Percentiles rank a stretch among this genome's conserved stretches.
Conservation (phyloP, 2,797 vertebrate species). For the Mus minutoides region DNA sequence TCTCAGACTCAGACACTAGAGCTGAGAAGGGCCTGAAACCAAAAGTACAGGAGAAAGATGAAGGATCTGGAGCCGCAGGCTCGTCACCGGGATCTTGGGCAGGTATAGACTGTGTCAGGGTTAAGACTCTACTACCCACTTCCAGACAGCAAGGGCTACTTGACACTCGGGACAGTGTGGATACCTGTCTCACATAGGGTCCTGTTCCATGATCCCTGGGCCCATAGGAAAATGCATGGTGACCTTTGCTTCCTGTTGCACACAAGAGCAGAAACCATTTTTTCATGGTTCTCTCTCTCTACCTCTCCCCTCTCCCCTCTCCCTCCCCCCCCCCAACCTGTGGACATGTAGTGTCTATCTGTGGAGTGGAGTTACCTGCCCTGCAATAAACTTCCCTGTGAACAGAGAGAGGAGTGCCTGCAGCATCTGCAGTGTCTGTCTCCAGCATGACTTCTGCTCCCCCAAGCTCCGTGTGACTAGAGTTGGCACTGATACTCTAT, state of each 20-base stretch:
- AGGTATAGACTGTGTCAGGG: not conserved
- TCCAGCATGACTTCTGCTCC: not conserved
- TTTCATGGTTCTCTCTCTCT: not conserved
- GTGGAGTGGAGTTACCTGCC: not conserved
- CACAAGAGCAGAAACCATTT: rapidly evolving
- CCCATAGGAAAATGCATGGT: not conserved
- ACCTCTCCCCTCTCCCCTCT: too few species aligned
- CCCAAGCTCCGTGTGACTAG: too few species aligned
- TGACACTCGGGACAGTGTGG: rapidly evolving
- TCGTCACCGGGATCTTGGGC: too few species aligned
- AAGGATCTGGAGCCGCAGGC: not conserved
- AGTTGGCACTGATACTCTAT: not conserved
- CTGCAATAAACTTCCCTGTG: not conserved
- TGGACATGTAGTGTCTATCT: not conserved
- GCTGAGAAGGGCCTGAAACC: not conserved
- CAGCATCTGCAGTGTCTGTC: not conserved
- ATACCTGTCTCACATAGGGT: too few species aligned
- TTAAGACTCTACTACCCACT: too few species aligned
- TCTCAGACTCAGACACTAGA: not conserved
- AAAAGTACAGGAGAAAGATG: not conserved
- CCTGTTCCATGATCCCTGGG: not conserved
- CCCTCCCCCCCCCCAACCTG: not conserved
- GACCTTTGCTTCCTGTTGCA: not conserved
- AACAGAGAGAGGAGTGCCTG: not conserved
- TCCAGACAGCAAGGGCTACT: not conserved